These are phyloP conservation scores for Pseudanteris insignis DNA, from an alignment of 2,888 invertebrate genomes.

Conservation along the genomic window DNA sequence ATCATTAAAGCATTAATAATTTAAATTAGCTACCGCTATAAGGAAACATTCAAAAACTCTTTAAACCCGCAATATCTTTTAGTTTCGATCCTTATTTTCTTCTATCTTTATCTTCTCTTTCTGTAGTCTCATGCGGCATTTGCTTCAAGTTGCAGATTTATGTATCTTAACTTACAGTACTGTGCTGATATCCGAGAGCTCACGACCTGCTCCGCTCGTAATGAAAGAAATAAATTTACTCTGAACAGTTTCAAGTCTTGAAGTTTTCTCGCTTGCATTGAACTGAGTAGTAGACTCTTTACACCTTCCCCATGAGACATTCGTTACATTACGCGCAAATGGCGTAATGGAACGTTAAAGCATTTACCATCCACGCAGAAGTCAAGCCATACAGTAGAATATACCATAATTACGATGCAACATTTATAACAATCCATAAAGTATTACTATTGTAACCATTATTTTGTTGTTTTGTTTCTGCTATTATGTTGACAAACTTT, in stretches of 20 bases:
- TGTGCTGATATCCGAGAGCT: constrained; percentile 66
- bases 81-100: constrained; percentile 40
- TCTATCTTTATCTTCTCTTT: constrained; percentile 39
- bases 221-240: constrained; percentile 67
- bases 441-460: no score
- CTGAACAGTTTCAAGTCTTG: constrained; percentile 44
- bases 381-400: constrained; percentile 40
- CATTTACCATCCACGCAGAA: constrained; percentile 48
- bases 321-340: constrained; percentile 55
- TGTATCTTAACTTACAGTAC: constrained; percentile 63
- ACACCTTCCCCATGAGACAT: constrained; percentile 51
- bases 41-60: constrained; percentile 29
- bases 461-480: no score
- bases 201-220: constrained; percentile 64
- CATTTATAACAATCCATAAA: constrained; percentile 32
- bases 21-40: no score
- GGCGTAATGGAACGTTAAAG: constrained; percentile 52
- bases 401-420: constrained; percentile 36
- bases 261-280: constrained; percentile 39
- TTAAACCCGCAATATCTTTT: constrained; percentile 36
- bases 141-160: constrained; percentile 63
- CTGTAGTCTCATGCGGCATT: constrained; percentile 48
- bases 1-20: no score
- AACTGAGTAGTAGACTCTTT: constrained; percentile 47
- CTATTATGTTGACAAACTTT: no score